Conservation (phyloP, 2,888 invertebrate genomes). For the Amblyjoppa proteus region DNA sequence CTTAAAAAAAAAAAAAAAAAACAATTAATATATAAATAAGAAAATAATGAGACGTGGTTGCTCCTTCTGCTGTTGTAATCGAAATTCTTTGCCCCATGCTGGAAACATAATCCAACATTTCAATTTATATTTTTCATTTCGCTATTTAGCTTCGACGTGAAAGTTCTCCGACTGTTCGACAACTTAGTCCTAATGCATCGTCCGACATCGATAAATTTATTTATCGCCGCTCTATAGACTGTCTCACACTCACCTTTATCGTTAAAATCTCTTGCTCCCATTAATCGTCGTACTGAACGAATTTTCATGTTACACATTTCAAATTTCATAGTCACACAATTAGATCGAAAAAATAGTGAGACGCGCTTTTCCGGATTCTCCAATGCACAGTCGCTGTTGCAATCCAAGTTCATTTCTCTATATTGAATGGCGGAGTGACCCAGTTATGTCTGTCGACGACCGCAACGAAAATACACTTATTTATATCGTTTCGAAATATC, state of each 20-base stretch:
- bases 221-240: not conserved
- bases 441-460: conserved; percentile 16
- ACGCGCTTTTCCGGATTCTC: not conserved
- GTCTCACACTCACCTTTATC: not conserved
- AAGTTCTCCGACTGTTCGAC: too few relatives aligned
- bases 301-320: not conserved
- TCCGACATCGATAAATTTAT: too few relatives aligned
- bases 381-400: not conserved
- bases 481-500: not conserved
- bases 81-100: too few relatives aligned
- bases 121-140: too few relatives aligned
- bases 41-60: too few relatives aligned
- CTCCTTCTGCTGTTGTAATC: too few relatives aligned
- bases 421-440: conserved; percentile 8
- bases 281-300: not conserved
- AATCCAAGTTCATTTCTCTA: conserved; percentile 15
- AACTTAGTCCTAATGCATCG: too few relatives aligned
- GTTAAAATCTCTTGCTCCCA: not conserved
- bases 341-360: not conserved
- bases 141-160: too few relatives aligned
- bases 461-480: not conserved
- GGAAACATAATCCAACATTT: too few relatives aligned
- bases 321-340: not conserved
- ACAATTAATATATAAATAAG: too few relatives aligned
- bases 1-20: too few relatives aligned